Evolutionary conservation across 2,888 invertebrate species (phyloP).

Genomic region (Calameuta pallipes): DNA sequence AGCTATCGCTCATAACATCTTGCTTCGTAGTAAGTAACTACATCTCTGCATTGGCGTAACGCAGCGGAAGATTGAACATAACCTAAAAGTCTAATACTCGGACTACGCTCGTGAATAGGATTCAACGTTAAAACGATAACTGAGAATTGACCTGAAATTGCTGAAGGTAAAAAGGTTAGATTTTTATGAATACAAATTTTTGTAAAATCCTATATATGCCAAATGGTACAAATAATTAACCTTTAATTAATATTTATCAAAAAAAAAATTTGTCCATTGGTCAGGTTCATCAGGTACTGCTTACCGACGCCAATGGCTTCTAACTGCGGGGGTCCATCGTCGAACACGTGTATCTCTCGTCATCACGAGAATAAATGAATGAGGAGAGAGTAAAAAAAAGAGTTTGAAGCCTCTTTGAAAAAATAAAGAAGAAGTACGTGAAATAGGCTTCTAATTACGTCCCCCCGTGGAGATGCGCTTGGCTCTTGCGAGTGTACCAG

Average conservation of each 20-base stretch:
- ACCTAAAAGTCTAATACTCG: not conserved
- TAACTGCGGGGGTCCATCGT: constrained; percentile 12
- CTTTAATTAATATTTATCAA: not conserved
- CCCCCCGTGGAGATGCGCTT: constrained; percentile 34
- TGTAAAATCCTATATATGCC: not conserved
- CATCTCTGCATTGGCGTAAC: constrained; percentile 17
- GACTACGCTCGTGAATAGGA: not conserved
- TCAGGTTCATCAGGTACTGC: not conserved
- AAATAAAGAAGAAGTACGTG: constrained; percentile 28
- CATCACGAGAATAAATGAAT: constrained; percentile 20
- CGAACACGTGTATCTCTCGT: constrained; percentile 20
- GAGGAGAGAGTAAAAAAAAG: constrained; percentile 10
- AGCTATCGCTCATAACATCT: constrained; percentile 32
- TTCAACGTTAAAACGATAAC: not conserved
- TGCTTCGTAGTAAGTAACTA: constrained; percentile 24
- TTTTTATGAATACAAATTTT: not conserved
- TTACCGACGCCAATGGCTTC: constrained; percentile 3
- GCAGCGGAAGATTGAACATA: not conserved
- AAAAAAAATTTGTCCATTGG: too few relatives aligned
- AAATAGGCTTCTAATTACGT: constrained; percentile 50
- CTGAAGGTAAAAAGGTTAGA: not conserved
- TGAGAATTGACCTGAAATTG: not conserved
- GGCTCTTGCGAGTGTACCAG: not conserved
- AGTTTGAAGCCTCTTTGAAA: not conserved
- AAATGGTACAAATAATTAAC: not conserved